Evolutionary conservation across 1,140 invertebrate species (phyloP).

Genomic region (Drosophila quadrilineata): DNA sequence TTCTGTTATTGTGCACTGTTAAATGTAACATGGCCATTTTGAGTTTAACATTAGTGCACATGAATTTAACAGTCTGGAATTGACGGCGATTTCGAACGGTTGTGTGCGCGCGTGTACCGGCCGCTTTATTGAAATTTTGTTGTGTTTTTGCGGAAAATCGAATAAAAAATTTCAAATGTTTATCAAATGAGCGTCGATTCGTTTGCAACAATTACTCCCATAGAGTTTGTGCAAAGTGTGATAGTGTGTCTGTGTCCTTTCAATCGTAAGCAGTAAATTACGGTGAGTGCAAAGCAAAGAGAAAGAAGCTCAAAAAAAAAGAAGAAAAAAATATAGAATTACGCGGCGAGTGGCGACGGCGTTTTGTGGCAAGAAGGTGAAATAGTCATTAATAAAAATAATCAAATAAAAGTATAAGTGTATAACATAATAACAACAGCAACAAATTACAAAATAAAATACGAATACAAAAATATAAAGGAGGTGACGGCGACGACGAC

Average conservation of each 20-base stretch:
- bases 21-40: conserved; percentile 24
- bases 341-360: conserved; percentile 38
- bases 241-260: conserved; percentile 11
- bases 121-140: conserved; percentile 44
- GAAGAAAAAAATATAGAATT: conserved; percentile 18
- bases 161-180: conserved; percentile 56
- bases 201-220: conserved; percentile 56
- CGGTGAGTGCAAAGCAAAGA: conserved; percentile 53
- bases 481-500: conserved; percentile 25
- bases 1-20: background rate
- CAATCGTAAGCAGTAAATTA: conserved; percentile 43
- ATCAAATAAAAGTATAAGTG: conserved; percentile 50
- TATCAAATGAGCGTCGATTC: conserved; percentile 55
- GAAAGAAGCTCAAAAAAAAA: conserved; percentile 21
- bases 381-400: conserved; percentile 68
- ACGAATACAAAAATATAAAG: conserved; percentile 36
- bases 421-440: conserved; percentile 40
- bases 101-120: conserved; percentile 35
- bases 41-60: conserved; percentile 30
- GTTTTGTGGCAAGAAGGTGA: conserved; percentile 45
- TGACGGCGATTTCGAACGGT: conserved; percentile 40
- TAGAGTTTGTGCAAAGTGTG: conserved; percentile 47
- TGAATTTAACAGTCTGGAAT: conserved; percentile 30
- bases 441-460: conserved; percentile 40
- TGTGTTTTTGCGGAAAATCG: conserved; percentile 66